phyloP scores from a whole-genome alignment of 2,888 invertebrate species.

The Diarsia brunnea region DNA sequence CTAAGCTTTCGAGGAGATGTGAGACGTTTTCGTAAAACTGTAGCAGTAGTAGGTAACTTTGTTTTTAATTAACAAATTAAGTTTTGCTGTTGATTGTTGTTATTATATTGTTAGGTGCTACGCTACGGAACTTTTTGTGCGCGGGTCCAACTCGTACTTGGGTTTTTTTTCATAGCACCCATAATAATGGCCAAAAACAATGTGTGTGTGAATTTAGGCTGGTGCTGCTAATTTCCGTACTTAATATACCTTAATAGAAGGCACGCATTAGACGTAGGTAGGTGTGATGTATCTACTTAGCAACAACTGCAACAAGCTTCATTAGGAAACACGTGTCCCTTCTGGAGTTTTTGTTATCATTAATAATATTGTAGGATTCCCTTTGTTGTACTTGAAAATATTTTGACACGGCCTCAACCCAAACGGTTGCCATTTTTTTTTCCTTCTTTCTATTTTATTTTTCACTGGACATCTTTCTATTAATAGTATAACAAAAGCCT shows the following conservation, averaged over 20 bases:
- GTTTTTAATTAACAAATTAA: too few relatives aligned
- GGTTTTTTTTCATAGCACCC: not conserved
- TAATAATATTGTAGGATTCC: slow-evolving; percentile 6
- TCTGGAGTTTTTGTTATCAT: slow-evolving; percentile 12
- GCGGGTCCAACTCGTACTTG: too few relatives aligned
- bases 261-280: not conserved
- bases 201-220: not conserved
- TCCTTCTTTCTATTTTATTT: not conserved
- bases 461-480: not conserved
- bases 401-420: slow-evolving; percentile 8
- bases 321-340: not conserved
- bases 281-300: not conserved
- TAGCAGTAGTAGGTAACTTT: too few relatives aligned
- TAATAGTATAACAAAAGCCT: not conserved
- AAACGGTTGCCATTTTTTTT: not conserved
- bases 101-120: too few relatives aligned
- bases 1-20: too few relatives aligned
- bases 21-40: too few relatives aligned
- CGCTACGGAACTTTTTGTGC: too few relatives aligned
- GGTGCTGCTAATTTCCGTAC: not conserved
- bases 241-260: not conserved
- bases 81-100: too few relatives aligned
- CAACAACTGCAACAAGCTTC: not conserved
- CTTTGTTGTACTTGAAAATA: slow-evolving; percentile 18
- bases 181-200: too few relatives aligned